Evolutionary conservation across 2,888 invertebrate genomes (phyloP).

Genomic region (Eupelmus urozonus): DNA sequence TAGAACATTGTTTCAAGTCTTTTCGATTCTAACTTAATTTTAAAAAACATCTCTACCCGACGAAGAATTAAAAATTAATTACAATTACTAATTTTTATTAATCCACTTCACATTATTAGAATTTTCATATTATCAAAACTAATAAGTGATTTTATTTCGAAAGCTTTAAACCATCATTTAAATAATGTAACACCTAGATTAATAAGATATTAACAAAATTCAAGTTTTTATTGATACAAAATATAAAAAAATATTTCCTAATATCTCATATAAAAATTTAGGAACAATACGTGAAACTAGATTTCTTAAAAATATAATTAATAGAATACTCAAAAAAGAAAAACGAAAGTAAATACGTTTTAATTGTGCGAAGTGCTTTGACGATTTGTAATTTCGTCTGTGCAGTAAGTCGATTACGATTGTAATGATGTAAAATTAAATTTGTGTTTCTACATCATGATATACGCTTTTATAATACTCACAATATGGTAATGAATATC

Average conservation of each 20-base stretch:
- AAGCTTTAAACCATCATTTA: too few species aligned
- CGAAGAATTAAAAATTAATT: slow-evolving; percentile 10
- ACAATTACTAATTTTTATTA: not conserved
- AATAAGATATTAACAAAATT: not conserved
- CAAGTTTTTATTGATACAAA: not conserved
- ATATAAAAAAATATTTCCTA: slow-evolving; percentile 26
- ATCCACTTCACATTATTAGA: not conserved
- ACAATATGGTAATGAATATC: slow-evolving; percentile 36
- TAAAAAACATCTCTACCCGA: slow-evolving; percentile 8
- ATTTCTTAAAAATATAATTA: not conserved
- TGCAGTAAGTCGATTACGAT: slow-evolving; percentile 27
- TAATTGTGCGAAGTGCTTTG: slow-evolving; percentile 29
- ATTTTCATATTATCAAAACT: not conserved
- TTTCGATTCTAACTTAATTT: slow-evolving; percentile 46
- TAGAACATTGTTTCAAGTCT: slow-evolving; percentile 55
- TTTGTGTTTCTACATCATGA: slow-evolving; percentile 34
- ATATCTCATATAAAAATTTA: slow-evolving; percentile 34
- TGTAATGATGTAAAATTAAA: slow-evolving; percentile 36
- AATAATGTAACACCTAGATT: not conserved
- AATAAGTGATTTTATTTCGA: not conserved
- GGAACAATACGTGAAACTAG: slow-evolving; percentile 30
- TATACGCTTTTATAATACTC: slow-evolving; percentile 26
- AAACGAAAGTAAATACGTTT: slow-evolving; percentile 2
- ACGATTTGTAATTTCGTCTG: slow-evolving; percentile 20
- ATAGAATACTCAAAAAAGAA: slow-evolving; percentile 32